Evolutionary conservation across 2,797 vertebrate genomes (phyloP), one percentile per base, ranked within the genome.

Genomic region (Sebastes vulpes): DNA sequence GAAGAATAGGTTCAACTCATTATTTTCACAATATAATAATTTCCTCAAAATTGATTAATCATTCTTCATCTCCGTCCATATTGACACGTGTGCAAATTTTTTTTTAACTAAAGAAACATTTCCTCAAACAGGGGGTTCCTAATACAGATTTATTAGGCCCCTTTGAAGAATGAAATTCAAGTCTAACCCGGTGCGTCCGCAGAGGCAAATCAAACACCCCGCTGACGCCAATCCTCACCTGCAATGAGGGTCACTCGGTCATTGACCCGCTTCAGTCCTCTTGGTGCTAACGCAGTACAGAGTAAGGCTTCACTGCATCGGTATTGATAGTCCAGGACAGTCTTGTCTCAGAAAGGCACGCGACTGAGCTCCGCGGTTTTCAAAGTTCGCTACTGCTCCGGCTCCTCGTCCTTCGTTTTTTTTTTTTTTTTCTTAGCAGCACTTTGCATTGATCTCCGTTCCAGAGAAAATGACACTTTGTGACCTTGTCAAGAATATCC

Each of bases 401-500:
- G 26, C 54, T 79, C 68, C 68, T 68, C 32, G 35, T 42, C 52
- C 58, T 42, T 53, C 1, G 4, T 20, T 50, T 48, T 14, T 52
- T 16, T 42, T 35, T 2, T 29, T 6, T 5, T 32, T 28, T 28
- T 28, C 10, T 31, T 86, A 94, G 91, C 92, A 95, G 94, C 92
- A 87, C 83, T 87, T 93, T 77, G 70, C 85, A 73, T 86, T 83
- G 81, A 82, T 89, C 91, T 92, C 88, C 79, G 0, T 65, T 90
- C 72, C 59, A 87, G 89, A 88, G 86, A 83, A 89, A 92, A 89
- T 86, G 77, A 93, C 91, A 92, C 93, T 94, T 95, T 84, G 94
- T 91, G 88, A 88, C 87, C 75, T 84, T 61, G 70, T 89, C 66
- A 12, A 63, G 61, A 79, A 84, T 85, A 90, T 89, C 73, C 67